Base-by-base conservation (phyloP, 92 coral and sea anemone genomes). In the Desmophyllum pertusum region DNA sequence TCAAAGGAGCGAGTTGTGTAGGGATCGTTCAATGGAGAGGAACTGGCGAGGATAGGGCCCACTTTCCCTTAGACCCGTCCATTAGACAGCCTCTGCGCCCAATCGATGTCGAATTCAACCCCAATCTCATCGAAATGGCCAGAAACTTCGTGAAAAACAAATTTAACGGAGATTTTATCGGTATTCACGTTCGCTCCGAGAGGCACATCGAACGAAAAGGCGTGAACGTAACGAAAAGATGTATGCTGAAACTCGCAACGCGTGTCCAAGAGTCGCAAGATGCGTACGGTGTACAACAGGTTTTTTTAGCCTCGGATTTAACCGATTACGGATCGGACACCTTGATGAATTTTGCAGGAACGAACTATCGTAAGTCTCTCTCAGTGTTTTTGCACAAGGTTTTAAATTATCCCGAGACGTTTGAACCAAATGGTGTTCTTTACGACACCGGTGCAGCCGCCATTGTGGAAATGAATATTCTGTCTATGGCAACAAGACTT, bases 1-100 rank as follows among this genome's bases (percentile, higher is more conserved):
- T 96, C n/a, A 86, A 89, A 72, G 95, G 96, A 25, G 93, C 95
- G 17, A 57, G 78, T 15, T 96, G 99, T 62, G 95, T 96, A 53
- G 99, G 97, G 14, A 92, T 96, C 35, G 99, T 96, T 2, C 87
- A 90, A 41, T 96, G 99, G 99, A 93, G 95, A 76, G 99, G 99
- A 7, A 84, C 66, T 35, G 99, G 99, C 6, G 85, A 75, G 41
- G 90, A 88, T 17, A 86, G 99, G 0, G 81, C 87, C 0, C 98
- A 96, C 75, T 96, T 94, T 53, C 93, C 95, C 10, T 75, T 94
- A 15, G 81, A 84, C 83, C 70, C 93, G 4, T 74, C 92, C 19
- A 90, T 95, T 53, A 42, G 81, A 9, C 92, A 77, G 38, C 90
- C 94, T 1, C 88, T 96, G 7, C 79, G 73, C 14, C 98, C 98